phyloP scores from a whole-genome alignment of 1,140 invertebrate species.

The Drosophila persimilis region DNA sequence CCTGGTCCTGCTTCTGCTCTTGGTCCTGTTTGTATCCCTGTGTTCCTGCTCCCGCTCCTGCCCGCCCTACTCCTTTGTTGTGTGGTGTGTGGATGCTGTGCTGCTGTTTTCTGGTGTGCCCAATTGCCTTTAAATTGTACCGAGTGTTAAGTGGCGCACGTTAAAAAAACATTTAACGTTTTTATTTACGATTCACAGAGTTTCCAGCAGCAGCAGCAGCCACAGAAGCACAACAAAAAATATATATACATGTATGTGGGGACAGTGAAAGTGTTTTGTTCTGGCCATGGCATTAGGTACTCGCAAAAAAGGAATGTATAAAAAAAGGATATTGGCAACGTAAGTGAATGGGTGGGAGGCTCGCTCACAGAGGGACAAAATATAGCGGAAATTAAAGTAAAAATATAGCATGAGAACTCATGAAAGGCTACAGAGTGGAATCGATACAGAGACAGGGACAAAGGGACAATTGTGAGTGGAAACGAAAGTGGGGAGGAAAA shows the following conservation, averaged over 20 bases:
- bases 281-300: slow-evolving; percentile 65
- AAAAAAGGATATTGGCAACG: slow-evolving; percentile 56
- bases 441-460: slow-evolving; percentile 12
- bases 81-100: background rate
- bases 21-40: background rate
- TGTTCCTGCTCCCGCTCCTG: too few species aligned
- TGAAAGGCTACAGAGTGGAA: slow-evolving; percentile 1
- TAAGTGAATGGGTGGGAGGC: slow-evolving; percentile 31
- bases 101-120: slow-evolving; percentile 60
- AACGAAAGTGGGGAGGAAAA: slow-evolving; percentile 8
- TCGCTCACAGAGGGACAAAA: slow-evolving; percentile 7
- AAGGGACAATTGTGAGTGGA: slow-evolving; percentile 25
- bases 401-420: slow-evolving; percentile 52
- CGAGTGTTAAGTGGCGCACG: slow-evolving; percentile 78
- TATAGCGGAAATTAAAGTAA: slow-evolving; percentile 73
- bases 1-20: slow-evolving; percentile 20
- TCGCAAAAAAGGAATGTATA: slow-evolving; percentile 25
- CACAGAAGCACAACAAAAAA: slow-evolving; percentile 11
- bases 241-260: background rate
- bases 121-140: slow-evolving; percentile 80
- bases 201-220: slow-evolving; percentile 19
- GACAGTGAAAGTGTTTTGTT: slow-evolving; percentile 67
- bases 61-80: too few species aligned
- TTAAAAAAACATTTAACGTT: slow-evolving; percentile 82
- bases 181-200: slow-evolving; percentile 72